Percentiles rank a stretch among this genome's conserved stretches.
Conservation (phyloP, 2,888 invertebrate genomes). For the Cistogaster globosa region DNA sequence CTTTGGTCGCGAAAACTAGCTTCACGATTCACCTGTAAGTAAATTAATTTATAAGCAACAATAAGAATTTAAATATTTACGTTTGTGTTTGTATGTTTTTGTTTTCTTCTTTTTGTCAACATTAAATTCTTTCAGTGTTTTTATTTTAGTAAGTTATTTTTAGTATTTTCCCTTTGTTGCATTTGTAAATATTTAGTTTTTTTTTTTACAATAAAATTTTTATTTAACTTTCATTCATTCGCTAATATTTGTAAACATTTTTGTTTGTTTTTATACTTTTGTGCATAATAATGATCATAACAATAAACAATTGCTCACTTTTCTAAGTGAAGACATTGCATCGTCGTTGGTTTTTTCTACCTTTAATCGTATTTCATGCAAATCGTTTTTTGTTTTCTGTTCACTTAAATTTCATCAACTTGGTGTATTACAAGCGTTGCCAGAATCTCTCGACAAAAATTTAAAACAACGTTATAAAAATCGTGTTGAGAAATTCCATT, state of each 20-base stretch:
- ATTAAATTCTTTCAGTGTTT: slow-evolving; percentile 41
- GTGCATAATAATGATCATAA: slow-evolving; percentile 21
- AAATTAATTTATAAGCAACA: neutral
- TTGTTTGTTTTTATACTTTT: slow-evolving; percentile 35
- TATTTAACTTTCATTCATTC: slow-evolving; percentile 59
- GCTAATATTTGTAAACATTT: slow-evolving; percentile 47
- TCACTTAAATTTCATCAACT: slow-evolving; percentile 59
- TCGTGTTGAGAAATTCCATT: too few relatives aligned
- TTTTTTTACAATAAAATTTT: slow-evolving; percentile 15
- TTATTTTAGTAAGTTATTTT: slow-evolving; percentile 31
- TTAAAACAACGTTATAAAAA: neutral
- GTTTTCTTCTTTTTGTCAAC: neutral
- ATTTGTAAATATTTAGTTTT: slow-evolving; percentile 27
- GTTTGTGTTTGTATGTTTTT: neutral
- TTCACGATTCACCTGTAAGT: too few relatives aligned
- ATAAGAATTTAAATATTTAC: neutral
- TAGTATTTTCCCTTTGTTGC: slow-evolving; percentile 24
- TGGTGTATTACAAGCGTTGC: slow-evolving; percentile 4
- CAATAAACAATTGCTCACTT: slow-evolving; percentile 31
- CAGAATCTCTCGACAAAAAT: neutral
- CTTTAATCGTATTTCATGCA: slow-evolving; percentile 7
- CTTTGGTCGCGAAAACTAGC: too few relatives aligned
- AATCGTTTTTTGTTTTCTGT: slow-evolving; percentile 12
- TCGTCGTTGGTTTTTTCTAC: slow-evolving; percentile 41
- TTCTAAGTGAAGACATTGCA: slow-evolving; percentile 20